Conservation (phyloP, 2,888 invertebrate species). For the Scaptomyza parva region DNA sequence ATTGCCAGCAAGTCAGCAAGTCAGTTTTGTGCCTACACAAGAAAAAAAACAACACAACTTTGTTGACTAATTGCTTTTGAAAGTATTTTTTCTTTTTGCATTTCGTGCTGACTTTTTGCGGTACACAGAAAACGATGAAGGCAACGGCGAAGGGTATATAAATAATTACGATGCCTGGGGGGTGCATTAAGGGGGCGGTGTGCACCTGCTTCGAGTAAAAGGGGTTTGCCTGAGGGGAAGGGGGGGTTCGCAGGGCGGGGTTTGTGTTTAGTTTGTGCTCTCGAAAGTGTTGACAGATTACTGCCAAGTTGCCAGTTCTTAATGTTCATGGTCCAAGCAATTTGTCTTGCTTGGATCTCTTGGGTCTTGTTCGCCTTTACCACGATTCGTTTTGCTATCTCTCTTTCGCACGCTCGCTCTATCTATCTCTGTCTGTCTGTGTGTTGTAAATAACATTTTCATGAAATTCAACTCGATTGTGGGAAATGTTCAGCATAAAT, state of each 20-base stretch:
- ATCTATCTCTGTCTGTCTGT: no score
- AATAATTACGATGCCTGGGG: slow-evolving; percentile 65
- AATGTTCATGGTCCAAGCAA: slow-evolving; percentile 65
- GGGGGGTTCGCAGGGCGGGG: neutral
- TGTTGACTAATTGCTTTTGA: slow-evolving; percentile 76
- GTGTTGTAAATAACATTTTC: slow-evolving; percentile 25
- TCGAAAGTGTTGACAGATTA: slow-evolving; percentile 77
- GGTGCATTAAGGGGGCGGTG: slow-evolving; percentile 34
- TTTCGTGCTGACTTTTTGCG: slow-evolving; percentile 47
- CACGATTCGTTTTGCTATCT: no score
- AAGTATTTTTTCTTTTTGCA: slow-evolving; percentile 54
- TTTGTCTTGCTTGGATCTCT: slow-evolving; percentile 49
- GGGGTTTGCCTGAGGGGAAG: no score
- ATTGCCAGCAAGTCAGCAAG: slow-evolving; percentile 59
- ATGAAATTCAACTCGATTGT: slow-evolving; percentile 29
- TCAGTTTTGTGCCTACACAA: slow-evolving; percentile 52
- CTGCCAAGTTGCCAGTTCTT: slow-evolving; percentile 73
- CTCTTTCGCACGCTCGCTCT: neutral
- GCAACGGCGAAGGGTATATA: slow-evolving; percentile 49
- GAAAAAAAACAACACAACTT: slow-evolving; percentile 52
- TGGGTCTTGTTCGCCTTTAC: slow-evolving; percentile 1
- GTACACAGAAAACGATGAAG: slow-evolving; percentile 27
- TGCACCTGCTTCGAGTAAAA: slow-evolving; percentile 55
- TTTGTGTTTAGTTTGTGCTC: slow-evolving; percentile 1
- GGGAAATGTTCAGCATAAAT: slow-evolving; percentile 5